Conservation (phyloP, 2,113 vertebrate species). For the Amazona vittata region DNA sequence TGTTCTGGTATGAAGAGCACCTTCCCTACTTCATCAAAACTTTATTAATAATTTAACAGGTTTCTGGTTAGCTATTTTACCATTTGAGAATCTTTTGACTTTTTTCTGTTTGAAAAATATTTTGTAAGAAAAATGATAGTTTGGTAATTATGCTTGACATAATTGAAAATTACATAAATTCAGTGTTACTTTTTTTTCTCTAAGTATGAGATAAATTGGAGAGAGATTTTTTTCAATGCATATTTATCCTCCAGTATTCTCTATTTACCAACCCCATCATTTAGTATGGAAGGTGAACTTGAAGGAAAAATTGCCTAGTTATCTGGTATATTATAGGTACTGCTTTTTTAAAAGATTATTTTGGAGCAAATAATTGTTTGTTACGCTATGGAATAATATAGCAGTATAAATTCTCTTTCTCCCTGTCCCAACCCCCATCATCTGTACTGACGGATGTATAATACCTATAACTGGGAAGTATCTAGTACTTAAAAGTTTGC, state of each 20-base stretch:
- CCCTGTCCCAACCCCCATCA: neutral
- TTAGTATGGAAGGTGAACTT: conserved; percentile 70
- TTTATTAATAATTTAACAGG: neutral
- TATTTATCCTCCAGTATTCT: neutral
- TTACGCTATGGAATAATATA: neutral
- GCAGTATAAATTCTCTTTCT: neutral
- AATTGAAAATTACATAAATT: neutral
- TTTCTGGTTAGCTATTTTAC: neutral
- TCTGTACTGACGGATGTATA: conserved; percentile 42
- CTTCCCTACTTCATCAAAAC: conserved; percentile 66
- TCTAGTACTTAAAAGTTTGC: conserved; percentile 52
- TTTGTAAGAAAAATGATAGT: neutral
- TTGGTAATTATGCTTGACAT: neutral
- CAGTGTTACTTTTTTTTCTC: neutral
- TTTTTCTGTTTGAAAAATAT: neutral
- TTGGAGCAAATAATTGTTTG: neutral
- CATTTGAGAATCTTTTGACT: neutral
- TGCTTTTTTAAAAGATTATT: conserved; percentile 35
- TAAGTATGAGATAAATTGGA: neutral
- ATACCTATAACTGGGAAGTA: conserved; percentile 69
- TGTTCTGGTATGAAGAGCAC: conserved; percentile 56
- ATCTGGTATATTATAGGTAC: conserved; percentile 55
- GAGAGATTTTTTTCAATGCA: neutral
- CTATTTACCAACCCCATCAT: neutral
- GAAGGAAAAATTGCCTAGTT: conserved; percentile 35